Evolutionary conservation across 2,797 vertebrate species (phyloP), one percentile per base, ranked within the genome.

Genomic region (Ispidina picta): DNA sequence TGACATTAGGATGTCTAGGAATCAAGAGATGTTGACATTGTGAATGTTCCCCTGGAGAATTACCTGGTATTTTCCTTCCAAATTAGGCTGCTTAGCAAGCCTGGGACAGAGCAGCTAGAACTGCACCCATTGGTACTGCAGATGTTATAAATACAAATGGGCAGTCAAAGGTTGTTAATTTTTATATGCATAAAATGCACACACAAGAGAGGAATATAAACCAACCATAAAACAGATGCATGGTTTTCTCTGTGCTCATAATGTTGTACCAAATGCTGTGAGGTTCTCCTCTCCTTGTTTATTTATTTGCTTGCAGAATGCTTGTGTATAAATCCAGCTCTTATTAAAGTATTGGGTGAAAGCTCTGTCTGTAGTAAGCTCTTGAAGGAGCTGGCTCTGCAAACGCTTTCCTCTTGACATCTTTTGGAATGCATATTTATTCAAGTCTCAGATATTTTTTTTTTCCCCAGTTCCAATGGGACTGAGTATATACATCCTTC

Each of bases 121-220:
- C 83, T 94, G 89, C 35, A 91, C 88, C 68, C 94, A 9, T 65
- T 44, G 88, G 78, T 86, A 93, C 72, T 96, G 94, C 94, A 90
- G 95, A 91, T 95, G 91, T 88, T 95, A 91, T 93, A 96, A 96
- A 96, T 96, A 95, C 81, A 93, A 95, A 93, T 75, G 89, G 78
- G 15, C 77, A 94, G 94, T 90, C 91, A 94, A 88, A 96, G 89
- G 88, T 9, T 88, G 92, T 93, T 95, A 94, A 95, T 95, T 96
- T 94, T 95, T 94, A 92, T 91, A 69, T 77, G 88, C 72, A 86
- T 93, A 88, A 94, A 93, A 94, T 75, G 78, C 86, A 80, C 82
- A 89, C 91, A 88, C 46, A 89, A 64, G 88, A 88, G 81, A 75
- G 86, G 92, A 95, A 90, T 86, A 91, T 88, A 94, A 95, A 93